Conservation (phyloP, 2,797 vertebrate genomes). For the Enteromius treurensis region DNA sequence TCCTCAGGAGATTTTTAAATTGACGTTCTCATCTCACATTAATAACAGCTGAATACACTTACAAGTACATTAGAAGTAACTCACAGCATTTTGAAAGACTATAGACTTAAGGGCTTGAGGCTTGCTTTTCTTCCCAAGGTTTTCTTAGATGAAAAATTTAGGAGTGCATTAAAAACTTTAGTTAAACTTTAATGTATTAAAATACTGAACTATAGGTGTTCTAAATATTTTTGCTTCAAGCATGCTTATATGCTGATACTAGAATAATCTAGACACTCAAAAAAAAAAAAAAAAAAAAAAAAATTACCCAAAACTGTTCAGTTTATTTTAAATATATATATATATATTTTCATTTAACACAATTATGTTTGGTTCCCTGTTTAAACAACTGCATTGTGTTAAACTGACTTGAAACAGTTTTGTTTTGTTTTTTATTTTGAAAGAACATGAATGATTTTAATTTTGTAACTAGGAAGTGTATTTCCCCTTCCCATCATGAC, state of each 20-base stretch:
- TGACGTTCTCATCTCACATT: conserved; percentile 3
- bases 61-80: conserved; percentile 10
- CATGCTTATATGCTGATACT: background rate
- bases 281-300: too few species aligned
- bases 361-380: too few species aligned
- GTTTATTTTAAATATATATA: too few species aligned
- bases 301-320: too few species aligned
- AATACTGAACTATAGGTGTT: background rate
- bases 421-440: too few species aligned
- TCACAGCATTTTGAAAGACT: background rate
- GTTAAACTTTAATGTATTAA: background rate
- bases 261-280: background rate
- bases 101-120: background rate
- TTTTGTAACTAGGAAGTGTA: too few species aligned
- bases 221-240: background rate
- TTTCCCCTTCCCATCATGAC: too few species aligned
- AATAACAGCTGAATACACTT: conserved; percentile 13
- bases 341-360: too few species aligned
- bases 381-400: too few species aligned
- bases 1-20: background rate
- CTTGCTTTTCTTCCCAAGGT: background rate
- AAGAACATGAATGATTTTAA: too few species aligned
- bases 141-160: background rate
- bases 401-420: too few species aligned
- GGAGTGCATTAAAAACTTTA: background rate